These are phyloP conservation scores for Sipunculus nudus DNA, from an alignment of 2,888 invertebrate genomes.

Conservation along the genomic window DNA sequence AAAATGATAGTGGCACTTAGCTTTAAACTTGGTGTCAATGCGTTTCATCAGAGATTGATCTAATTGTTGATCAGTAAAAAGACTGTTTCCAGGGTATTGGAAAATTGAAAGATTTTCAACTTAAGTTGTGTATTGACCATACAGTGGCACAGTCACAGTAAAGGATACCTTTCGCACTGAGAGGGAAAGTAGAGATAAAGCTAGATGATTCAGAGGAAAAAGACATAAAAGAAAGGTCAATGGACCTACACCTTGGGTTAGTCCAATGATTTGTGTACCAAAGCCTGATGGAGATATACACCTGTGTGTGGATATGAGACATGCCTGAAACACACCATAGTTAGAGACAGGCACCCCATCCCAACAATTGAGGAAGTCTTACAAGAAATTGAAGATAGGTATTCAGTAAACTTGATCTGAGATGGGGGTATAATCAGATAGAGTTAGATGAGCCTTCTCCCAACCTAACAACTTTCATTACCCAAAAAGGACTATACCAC, in stretches of 20 bases:
- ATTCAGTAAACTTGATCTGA: constrained; percentile 17
- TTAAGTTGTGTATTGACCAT: not conserved
- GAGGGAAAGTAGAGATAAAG: constrained; percentile 1
- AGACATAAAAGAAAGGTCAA: constrained; percentile 22
- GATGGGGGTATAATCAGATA: constrained; percentile 16
- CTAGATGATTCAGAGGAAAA: not conserved
- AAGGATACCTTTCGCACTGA: constrained; percentile 1
- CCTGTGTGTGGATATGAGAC: constrained; percentile 37
- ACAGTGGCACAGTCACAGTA: not conserved
- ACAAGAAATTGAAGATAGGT: constrained; percentile 8
- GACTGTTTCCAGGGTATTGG: constrained; percentile 11
- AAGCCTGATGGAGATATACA: constrained; percentile 32
- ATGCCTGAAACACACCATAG: constrained; percentile 31
- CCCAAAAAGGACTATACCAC: constrained; percentile 6
- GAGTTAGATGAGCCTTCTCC: constrained; percentile 12
- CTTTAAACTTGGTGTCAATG: no score
- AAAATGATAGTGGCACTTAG: no score
- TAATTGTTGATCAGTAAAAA: no score
- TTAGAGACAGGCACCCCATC: constrained; percentile 23
- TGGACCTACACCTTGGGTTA: constrained; percentile 33
- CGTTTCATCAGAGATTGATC: no score
- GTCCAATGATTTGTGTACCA: constrained; percentile 28
- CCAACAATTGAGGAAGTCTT: constrained; percentile 25
- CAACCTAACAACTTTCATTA: constrained; percentile 20
- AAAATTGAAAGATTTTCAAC: constrained; percentile 9